A percentile compares a stretch with the other conserved stretches of the same genome.
Conservation (phyloP, 1,140 invertebrate genomes). For the Helicoverpa zea region DNA sequence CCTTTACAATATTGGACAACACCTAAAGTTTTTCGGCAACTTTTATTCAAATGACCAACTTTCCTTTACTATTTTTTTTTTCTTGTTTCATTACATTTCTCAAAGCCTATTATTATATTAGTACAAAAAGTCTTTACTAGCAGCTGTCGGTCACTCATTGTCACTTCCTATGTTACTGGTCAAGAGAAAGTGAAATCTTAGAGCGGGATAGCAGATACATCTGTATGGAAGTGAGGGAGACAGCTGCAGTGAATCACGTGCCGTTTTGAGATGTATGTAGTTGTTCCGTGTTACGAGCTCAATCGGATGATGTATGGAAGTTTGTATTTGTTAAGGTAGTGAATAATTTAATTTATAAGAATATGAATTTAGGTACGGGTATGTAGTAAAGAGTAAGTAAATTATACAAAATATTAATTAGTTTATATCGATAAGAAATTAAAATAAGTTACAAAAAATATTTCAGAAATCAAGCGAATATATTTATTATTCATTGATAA, state of each 20-base stretch:
- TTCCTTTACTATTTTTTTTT: not conserved
- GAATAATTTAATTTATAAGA: too few species aligned
- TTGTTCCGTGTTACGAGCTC: conserved; percentile 28
- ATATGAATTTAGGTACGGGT: too few species aligned
- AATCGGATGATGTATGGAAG: not conserved
- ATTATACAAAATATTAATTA: too few species aligned
- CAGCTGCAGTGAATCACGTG: conserved; percentile 28
- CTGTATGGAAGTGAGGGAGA: conserved; percentile 6
- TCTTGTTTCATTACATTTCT: not conserved
- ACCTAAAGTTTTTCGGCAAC: too few species aligned
- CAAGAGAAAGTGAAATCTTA: conserved; percentile 46
- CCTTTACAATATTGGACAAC: too few species aligned
- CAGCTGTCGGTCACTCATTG: conserved; percentile 29
- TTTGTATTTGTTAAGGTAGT: not conserved
- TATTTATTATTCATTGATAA: too few species aligned
- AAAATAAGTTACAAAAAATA: too few species aligned
- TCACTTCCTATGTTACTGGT: conserved; percentile 44
- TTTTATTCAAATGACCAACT: too few species aligned
- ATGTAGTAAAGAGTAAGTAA: too few species aligned
- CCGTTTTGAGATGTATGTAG: conserved; percentile 43
- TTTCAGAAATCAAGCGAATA: too few species aligned
- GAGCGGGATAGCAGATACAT: conserved; percentile 17
- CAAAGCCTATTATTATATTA: conserved; percentile 11
- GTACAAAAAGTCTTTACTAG: conserved; percentile 14
- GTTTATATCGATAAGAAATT: too few species aligned